These are phyloP conservation scores for human DNA, from an alignment of 2,113 vertebrate genomes.

Conservation along the genomic window DNA sequence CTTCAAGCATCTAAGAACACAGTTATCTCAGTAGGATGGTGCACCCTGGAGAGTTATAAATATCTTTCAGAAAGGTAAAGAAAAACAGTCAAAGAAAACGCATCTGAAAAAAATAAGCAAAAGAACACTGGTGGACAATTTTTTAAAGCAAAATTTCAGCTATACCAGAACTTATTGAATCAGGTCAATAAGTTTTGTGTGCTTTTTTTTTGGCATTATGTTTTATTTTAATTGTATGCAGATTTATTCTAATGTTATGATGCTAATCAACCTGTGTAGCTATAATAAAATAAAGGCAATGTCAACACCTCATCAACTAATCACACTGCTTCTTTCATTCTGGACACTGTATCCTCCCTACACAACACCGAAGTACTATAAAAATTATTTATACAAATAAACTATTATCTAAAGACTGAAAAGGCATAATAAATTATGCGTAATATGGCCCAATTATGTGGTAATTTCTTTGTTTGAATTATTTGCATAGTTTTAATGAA, in stretches of 20 bases:
- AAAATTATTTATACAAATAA: slow-evolving; percentile 76
- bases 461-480: slow-evolving; percentile 77
- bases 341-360: slow-evolving; percentile 31
- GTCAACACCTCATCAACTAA: slow-evolving; percentile 74
- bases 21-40: slow-evolving; percentile 65
- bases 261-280: slow-evolving; percentile 65
- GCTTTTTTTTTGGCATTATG: slow-evolving; percentile 10
- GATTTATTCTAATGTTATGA: slow-evolving; percentile 73
- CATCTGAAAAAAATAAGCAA: slow-evolving; percentile 40
- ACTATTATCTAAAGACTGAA: slow-evolving; percentile 56
- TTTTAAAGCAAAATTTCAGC: slow-evolving; percentile 58
- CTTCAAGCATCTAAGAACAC: slow-evolving; percentile 63
- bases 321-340: slow-evolving; percentile 61
- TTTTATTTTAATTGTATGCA: slow-evolving; percentile 67
- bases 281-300: slow-evolving; percentile 71
- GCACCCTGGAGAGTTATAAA: slow-evolving; percentile 63
- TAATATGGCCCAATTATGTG: slow-evolving; percentile 70
- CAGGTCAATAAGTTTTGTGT: slow-evolving; percentile 46
- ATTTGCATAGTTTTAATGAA: slow-evolving; percentile 70
- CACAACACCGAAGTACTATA: slow-evolving; percentile 30
- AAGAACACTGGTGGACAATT: slow-evolving; percentile 47
- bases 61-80: slow-evolving; percentile 66
- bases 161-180: slow-evolving; percentile 9
- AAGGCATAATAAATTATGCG: slow-evolving; percentile 56
- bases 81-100: slow-evolving; percentile 74